These are phyloP conservation scores for Hirtodrosophila confusa DNA, from an alignment of 2,888 invertebrate genomes.

Conservation along the genomic window DNA sequence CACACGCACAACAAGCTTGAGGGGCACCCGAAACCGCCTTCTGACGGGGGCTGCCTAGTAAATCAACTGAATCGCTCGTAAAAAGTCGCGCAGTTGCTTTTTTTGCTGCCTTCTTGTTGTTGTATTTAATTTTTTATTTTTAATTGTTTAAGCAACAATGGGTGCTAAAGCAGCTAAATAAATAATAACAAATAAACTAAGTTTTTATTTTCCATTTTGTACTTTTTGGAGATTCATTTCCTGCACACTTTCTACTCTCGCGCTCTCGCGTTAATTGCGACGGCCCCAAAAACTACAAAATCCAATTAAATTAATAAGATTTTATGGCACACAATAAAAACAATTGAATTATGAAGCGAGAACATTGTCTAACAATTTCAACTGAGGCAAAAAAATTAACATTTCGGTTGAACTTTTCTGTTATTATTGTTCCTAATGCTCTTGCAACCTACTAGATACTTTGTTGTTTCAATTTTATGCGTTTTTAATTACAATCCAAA, in stretches of 20 bases:
- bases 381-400: slow-evolving; percentile 28
- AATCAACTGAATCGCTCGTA: slow-evolving; percentile 78
- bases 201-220: slow-evolving; percentile 23
- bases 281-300: slow-evolving; percentile 40
- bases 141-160: slow-evolving; percentile 82
- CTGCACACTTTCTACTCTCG: slow-evolving; percentile 55
- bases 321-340: slow-evolving; percentile 63
- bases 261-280: too few relatives aligned
- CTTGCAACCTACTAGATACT: slow-evolving; percentile 38
- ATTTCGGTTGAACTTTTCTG: slow-evolving; percentile 19
- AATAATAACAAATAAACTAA: slow-evolving; percentile 67
- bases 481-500: slow-evolving; percentile 58
- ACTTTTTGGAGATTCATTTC: slow-evolving; percentile 54
- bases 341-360: slow-evolving; percentile 73
- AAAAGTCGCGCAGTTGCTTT: slow-evolving; percentile 58
- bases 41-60: slow-evolving; percentile 71
- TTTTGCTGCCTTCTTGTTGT: slow-evolving; percentile 23
- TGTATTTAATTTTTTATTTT: slow-evolving; percentile 53
- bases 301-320: slow-evolving; percentile 68
- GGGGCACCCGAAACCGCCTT: slow-evolving; percentile 50
- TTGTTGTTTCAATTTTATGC: slow-evolving; percentile 59
- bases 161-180: slow-evolving; percentile 77
- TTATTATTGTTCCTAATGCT: slow-evolving; percentile 5
- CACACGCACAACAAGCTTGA: slow-evolving; percentile 10
- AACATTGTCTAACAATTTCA: slow-evolving; percentile 55